A percentile compares a stretch with the other conserved stretches of the same genome.
These are phyloP conservation scores for Eriocheir sinensis DNA, from an alignment of 1,140 invertebrate species.

Conservation along the genomic window DNA sequence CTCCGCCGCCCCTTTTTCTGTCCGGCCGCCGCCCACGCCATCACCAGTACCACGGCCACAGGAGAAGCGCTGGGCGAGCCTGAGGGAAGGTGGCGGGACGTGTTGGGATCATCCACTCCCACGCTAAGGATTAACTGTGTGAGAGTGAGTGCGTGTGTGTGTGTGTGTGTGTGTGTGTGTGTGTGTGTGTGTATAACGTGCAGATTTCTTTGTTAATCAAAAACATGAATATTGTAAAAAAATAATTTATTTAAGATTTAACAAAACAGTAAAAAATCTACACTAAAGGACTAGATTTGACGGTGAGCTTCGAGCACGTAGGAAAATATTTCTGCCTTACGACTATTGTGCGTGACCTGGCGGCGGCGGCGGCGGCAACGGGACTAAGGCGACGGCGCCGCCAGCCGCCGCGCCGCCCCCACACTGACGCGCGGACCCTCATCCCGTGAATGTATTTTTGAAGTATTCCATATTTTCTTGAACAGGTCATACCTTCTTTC, in stretches of 20 bases:
- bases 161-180: slow-evolving; percentile 22
- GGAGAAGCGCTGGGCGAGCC: no score
- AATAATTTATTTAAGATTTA: slow-evolving; percentile 51
- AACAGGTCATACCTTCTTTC: background rate
- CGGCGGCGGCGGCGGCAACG: background rate
- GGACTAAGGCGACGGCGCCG: background rate
- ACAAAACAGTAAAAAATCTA: slow-evolving; percentile 53
- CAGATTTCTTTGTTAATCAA: background rate
- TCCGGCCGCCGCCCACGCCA: background rate
- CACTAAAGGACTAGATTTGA: slow-evolving; percentile 53
- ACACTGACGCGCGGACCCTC: background rate
- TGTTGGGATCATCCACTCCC: background rate
- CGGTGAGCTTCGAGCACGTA: background rate
- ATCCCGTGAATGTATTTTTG: background rate
- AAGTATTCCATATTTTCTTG: background rate
- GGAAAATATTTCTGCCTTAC: slow-evolving; percentile 44
- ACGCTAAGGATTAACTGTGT: background rate
- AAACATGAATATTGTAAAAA: background rate
- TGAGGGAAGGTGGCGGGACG: no score
- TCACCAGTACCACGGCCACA: no score
- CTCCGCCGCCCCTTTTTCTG: background rate
- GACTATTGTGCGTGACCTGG: background rate
- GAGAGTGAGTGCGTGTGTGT: background rate
- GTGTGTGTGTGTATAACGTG: background rate
- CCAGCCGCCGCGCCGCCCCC: background rate